Conservation (phyloP, 1,140 invertebrate species). For the Zophobas morio region DNA sequence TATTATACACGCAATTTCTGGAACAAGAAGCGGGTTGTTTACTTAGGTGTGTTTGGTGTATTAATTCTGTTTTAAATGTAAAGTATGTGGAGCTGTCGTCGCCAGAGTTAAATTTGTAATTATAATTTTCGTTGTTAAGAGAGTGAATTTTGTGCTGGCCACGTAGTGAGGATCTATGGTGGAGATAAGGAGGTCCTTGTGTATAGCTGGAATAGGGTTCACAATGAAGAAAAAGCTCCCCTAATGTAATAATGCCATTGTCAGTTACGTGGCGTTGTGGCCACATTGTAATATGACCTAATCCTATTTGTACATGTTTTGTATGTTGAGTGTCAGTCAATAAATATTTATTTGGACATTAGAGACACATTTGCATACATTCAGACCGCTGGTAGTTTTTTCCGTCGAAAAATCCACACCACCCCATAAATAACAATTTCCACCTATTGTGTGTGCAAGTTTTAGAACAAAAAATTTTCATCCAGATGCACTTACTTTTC, state of each 20-base stretch:
- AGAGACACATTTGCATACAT: constrained; percentile 25
- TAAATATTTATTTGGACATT: constrained; percentile 57
- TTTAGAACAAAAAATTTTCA: constrained; percentile 11
- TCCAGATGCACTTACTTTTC: background rate
- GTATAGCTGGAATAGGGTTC: constrained; percentile 23
- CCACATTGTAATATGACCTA: constrained; percentile 62
- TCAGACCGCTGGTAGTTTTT: constrained; percentile 23
- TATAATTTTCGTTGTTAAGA: no score
- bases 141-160: no score
- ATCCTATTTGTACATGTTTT: constrained; percentile 63
- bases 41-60: background rate
- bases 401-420: background rate
- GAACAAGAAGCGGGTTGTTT: background rate
- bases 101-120: no score
- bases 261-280: constrained; percentile 57
- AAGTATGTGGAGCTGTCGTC: no score
- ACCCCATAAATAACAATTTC: constrained; percentile 21
- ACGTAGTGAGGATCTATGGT: no score
- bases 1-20: background rate
- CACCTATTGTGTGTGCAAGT: background rate
- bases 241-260: constrained; percentile 59
- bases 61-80: background rate
- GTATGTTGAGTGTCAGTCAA: constrained; percentile 59
- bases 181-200: constrained; percentile 10
- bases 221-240: constrained; percentile 51